Percentiles rank a stretch among this genome's conserved stretches.
phyloP scores from a whole-genome alignment of 2,888 invertebrate species.

The Xanthorhoe designata region DNA sequence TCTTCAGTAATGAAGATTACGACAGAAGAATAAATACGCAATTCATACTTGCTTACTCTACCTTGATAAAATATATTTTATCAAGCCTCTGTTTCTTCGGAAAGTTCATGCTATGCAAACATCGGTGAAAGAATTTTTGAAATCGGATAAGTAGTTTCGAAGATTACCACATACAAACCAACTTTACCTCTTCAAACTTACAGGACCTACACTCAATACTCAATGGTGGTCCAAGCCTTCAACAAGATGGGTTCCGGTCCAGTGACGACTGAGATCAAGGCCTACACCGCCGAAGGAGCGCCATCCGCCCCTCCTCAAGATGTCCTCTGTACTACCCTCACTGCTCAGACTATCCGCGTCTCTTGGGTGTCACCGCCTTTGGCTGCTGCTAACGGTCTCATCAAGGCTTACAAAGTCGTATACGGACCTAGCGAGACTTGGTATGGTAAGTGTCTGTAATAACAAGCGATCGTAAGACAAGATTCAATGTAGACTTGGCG shows the following conservation, averaged over 20 bases:
- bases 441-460: conserved; percentile 90
- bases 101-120: no score
- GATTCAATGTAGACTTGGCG: no score
- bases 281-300: conserved; percentile 97
- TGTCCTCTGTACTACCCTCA: conserved; percentile 95
- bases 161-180: no score
- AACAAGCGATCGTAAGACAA: not conserved
- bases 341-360: conserved; percentile 97
- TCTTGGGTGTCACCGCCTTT: conserved; percentile 98
- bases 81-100: no score
- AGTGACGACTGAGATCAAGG: conserved; percentile 94
- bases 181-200: no score
- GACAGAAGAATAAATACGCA: no score
- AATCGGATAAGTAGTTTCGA: no score
- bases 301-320: conserved; percentile 97
- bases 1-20: no score
- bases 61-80: no score
- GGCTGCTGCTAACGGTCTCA: conserved; percentile 96
- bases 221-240: conserved; percentile 97
- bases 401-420: conserved; percentile 97
- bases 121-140: no score
- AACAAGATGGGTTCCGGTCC: conserved; percentile 98
- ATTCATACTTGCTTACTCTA: no score
- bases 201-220: conserved; percentile 97
- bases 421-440: conserved; percentile 96